Conservation (phyloP, 1,140 invertebrate genomes). For the Ptiloglossa arizonensis region DNA sequence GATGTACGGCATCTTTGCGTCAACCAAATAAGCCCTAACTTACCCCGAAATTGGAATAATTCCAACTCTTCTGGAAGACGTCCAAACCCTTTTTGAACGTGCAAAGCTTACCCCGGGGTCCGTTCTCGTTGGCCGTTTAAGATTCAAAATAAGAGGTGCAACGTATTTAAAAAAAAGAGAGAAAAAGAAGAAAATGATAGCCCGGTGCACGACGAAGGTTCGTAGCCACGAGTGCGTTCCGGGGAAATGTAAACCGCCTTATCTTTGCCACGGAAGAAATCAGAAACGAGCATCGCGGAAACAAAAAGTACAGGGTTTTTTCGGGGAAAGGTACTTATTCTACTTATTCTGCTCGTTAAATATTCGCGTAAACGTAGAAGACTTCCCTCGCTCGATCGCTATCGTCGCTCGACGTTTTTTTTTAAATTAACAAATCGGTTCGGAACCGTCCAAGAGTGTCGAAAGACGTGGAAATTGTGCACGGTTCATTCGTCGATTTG, state of each 20-base stretch:
- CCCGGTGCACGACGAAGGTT: neutral
- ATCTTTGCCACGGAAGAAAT: constrained; percentile 3
- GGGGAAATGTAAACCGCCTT: constrained; percentile 24
- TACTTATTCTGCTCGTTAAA: no score
- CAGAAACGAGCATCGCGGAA: neutral
- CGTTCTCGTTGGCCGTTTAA: constrained; percentile 53
- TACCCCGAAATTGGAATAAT: constrained; percentile 73
- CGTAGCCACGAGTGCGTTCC: neutral
- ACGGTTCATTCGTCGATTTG: no score
- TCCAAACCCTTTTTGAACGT: constrained; percentile 70
- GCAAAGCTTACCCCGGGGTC: constrained; percentile 59
- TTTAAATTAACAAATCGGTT: no score
- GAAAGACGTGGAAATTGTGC: no score
- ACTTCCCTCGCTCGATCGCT: no score
- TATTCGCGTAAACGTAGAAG: no score
- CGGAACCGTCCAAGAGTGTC: no score
- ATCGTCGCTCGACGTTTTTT: no score
- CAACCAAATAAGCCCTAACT: constrained; percentile 77
- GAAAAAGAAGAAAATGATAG: constrained; percentile 1
- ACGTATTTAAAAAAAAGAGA: constrained; percentile 14
- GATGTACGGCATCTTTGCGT: constrained; percentile 57
- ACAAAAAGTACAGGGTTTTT: neutral
- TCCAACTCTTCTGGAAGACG: constrained; percentile 76
- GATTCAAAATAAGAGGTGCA: constrained; percentile 30
- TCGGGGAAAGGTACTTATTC: neutral